Conservation (phyloP, 2,113 vertebrate genomes). For the Anhinga anhinga region DNA sequence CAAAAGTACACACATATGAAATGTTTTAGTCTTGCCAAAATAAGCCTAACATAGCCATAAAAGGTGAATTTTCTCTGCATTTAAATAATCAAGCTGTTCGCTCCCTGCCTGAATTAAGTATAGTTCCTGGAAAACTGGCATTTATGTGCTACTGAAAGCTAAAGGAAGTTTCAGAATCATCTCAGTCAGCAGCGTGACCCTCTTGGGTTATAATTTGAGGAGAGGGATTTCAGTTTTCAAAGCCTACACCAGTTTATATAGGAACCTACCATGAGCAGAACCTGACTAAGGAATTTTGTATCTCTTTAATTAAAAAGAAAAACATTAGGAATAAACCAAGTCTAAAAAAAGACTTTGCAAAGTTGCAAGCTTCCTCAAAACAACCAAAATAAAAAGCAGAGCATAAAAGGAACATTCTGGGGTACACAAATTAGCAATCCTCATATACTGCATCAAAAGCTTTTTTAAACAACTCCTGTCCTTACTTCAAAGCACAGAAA, state of each 20-base stretch:
- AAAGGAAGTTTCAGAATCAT: not conserved
- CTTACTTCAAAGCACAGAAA: not conserved
- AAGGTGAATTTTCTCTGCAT: not conserved
- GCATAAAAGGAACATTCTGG: not conserved
- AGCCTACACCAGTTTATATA: not conserved
- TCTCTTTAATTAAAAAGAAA: not conserved
- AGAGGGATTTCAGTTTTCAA: not conserved
- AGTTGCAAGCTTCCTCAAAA: not conserved
- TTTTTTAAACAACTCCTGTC: not conserved
- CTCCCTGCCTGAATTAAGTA: not conserved
- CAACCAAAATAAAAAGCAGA: not conserved
- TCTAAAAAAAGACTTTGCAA: not conserved
- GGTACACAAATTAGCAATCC: not conserved
- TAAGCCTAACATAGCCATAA: not conserved
- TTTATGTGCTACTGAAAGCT: not conserved
- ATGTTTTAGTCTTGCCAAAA: not conserved
- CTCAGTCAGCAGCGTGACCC: not conserved
- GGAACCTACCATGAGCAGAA: not conserved
- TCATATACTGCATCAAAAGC: fast-evolving
- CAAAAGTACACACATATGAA: not conserved
- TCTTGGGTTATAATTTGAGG: not conserved
- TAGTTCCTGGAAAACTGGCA: not conserved
- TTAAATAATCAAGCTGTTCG: not conserved
- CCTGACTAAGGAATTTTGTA: not conserved
- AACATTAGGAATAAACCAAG: not conserved